phyloP scores from a whole-genome alignment of 2,888 invertebrate genomes.

The Microctonus brassicae region DNA sequence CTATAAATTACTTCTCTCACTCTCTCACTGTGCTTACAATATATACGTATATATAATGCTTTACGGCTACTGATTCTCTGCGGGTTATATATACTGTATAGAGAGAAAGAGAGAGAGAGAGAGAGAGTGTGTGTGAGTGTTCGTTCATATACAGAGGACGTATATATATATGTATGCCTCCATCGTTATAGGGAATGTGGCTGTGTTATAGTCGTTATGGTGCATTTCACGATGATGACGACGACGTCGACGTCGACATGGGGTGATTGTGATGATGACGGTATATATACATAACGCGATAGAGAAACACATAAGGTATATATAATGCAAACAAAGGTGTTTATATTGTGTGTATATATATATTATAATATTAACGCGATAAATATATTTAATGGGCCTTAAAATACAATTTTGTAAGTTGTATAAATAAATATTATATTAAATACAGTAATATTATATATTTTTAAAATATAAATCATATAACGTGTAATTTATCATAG shows the following conservation, averaged over 20 bases:
- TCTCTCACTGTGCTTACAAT: constrained; percentile 47
- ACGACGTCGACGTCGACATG: constrained; percentile 31
- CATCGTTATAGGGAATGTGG: constrained; percentile 47
- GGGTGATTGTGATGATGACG: constrained; percentile 41
- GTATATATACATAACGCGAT: constrained; percentile 46
- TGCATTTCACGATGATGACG: constrained; percentile 14
- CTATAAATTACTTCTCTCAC: constrained; percentile 70
- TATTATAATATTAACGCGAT: too few relatives aligned
- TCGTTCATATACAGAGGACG: constrained; percentile 36
- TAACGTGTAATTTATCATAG: too few relatives aligned
- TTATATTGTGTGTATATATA: too few relatives aligned
- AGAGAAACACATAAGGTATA: neutral
- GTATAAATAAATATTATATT: too few relatives aligned
- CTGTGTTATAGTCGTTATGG: constrained; percentile 37
- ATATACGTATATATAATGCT: constrained; percentile 63
- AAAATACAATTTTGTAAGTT: too few relatives aligned
- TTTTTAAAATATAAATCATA: too few relatives aligned
- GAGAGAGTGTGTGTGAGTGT: constrained; percentile 35
- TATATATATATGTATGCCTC: constrained; percentile 22
- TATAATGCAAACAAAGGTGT: constrained; percentile 59
- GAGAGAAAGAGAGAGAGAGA: too few relatives aligned
- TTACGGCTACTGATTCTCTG: constrained; percentile 64
- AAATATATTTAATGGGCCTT: too few relatives aligned
- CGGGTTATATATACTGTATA: constrained; percentile 50
- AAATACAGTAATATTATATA: too few relatives aligned